Conservation (phyloP, 2,888 invertebrate genomes). For the Drosophila phalerata region DNA sequence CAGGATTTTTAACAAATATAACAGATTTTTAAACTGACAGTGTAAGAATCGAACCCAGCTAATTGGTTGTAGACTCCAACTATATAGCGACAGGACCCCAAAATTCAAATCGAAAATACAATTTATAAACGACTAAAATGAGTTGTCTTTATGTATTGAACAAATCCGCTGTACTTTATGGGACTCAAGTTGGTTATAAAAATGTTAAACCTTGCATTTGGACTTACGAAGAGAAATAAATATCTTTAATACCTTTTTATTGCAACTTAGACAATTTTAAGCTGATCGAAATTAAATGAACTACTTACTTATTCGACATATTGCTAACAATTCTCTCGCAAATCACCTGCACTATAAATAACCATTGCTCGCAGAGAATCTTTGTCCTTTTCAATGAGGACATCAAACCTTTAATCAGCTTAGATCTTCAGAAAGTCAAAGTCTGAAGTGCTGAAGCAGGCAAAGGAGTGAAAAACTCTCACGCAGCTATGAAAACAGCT, state of each 20-base stretch:
- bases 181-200: background rate
- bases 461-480: constrained; percentile 44
- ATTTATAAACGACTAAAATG: no score
- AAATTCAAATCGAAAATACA: no score
- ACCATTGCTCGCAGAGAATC: background rate
- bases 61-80: no score
- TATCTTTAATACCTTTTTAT: background rate
- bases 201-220: background rate
- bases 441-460: constrained; percentile 6
- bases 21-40: no score
- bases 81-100: no score
- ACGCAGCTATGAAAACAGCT: constrained; percentile 51
- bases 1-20: no score
- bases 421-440: constrained; percentile 49
- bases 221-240: background rate
- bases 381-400: constrained; percentile 35
- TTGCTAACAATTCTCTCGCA: background rate
- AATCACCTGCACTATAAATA: constrained; percentile 27
- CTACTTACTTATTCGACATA: background rate
- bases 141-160: background rate
- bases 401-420: constrained; percentile 55
- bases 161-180: background rate
- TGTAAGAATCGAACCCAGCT: no score
- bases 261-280: background rate
- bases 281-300: constrained; percentile 18